phyloP scores from a whole-genome alignment of 1,140 invertebrate species.

The Penaeus indicus region DNA sequence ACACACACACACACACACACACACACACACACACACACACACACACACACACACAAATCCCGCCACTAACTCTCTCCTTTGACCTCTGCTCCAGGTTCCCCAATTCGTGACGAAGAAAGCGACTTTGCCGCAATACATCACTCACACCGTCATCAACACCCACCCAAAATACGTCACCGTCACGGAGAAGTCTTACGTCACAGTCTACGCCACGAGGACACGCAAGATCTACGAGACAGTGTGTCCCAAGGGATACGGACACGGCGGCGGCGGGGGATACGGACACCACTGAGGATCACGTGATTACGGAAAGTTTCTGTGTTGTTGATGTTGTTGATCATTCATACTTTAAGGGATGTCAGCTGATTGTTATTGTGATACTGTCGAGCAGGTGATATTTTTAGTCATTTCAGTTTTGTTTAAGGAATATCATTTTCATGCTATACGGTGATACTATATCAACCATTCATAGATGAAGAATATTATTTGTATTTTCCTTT shows the following conservation, averaged over 20 bases:
- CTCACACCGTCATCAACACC: slow-evolving; percentile 65
- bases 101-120: slow-evolving; percentile 66
- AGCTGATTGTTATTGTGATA: too few species aligned
- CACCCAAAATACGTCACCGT: slow-evolving; percentile 65
- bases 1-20: background rate
- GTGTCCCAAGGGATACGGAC: slow-evolving; percentile 62
- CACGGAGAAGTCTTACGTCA: slow-evolving; percentile 66
- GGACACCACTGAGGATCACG: slow-evolving; percentile 4
- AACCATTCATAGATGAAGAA: too few species aligned
- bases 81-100: slow-evolving; percentile 40
- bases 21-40: background rate
- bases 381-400: too few species aligned
- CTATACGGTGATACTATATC: too few species aligned
- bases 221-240: slow-evolving; percentile 65
- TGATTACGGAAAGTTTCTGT: too few species aligned
- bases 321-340: too few species aligned
- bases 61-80: background rate
- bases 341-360: too few species aligned
- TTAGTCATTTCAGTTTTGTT: too few species aligned
- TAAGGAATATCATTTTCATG: too few species aligned
- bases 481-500: too few species aligned
- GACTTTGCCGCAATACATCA: slow-evolving; percentile 65
- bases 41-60: background rate
- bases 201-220: slow-evolving; percentile 64
- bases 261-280: slow-evolving; percentile 39